Base-by-base conservation (phyloP, 2,888 invertebrate genomes). In the Dicyrtomina minuta region DNA sequence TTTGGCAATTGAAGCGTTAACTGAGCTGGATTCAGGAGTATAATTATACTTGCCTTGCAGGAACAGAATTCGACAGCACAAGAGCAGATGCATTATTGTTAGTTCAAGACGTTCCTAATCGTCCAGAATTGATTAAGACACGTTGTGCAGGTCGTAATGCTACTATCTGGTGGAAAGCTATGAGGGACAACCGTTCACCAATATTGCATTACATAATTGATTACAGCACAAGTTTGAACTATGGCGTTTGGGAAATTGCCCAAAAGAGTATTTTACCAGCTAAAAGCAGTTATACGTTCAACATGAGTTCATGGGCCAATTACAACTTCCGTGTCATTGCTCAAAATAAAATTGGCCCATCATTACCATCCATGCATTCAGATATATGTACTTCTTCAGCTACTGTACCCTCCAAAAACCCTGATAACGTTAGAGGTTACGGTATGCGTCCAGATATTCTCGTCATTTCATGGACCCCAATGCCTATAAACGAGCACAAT, bases 401-500 rank as follows among this genome's bases (percentile, higher is more conserved):
- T 27, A 91, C 91, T 81, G 89, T 92, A 66, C 99, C 98, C 0
- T 88, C 88, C 82, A 92, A 91, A 83, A 96, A 98, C 84, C 98
- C 98, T 0, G 91, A 91, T 77, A 92, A 93, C 80, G 96, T 98
- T 0, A 88, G 89, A 80, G 96, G 95, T 0, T 89, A 90, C 81
- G 96, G 96, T 74, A 88, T 89, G 5, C 88, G 89, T 70, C 94
- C 90, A n/a, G n/a, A n/a, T n/a, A n/a, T n/a, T n/a, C n/a, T n/a
- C n/a, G n/a, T n/a, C n/a, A n/a, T n/a, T n/a, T n/a, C n/a, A n/a
- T n/a, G n/a, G n/a, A n/a, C n/a, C n/a, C n/a, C n/a, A n/a, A n/a
- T n/a, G n/a, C n/a, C 94, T 0, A 89, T 93, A 82, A 93, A 96
- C 77, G 96, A 98, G 51, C 97, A 98, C 84, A 96, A 98, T 84